Conservation (phyloP, 2,797 vertebrate species). For the Rhadinocentrus ornatus region DNA sequence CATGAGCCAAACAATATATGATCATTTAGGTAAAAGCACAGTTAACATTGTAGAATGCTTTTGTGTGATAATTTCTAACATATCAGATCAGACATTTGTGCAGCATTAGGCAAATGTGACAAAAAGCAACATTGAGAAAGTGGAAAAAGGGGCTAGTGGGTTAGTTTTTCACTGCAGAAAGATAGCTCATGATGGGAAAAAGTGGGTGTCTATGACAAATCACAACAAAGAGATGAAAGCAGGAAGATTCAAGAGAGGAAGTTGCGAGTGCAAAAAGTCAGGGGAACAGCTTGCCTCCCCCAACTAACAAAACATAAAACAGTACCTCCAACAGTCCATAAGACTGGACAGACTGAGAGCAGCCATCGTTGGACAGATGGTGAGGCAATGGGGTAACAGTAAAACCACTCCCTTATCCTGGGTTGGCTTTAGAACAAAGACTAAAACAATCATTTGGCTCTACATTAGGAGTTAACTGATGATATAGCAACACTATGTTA, state of each 20-base stretch:
- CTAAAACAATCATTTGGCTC: constrained; percentile 51
- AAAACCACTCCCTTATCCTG: constrained; percentile 62
- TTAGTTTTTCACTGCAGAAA: constrained; percentile 50
- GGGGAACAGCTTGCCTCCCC: constrained; percentile 72
- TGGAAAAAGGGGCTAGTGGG: constrained; percentile 53
- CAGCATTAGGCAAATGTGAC: constrained; percentile 50
- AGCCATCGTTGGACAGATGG: constrained; percentile 67
- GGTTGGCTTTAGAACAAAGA: constrained; percentile 58
- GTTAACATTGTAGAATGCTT: constrained; percentile 7
- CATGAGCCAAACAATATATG: neutral
- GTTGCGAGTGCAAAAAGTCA: constrained; percentile 42
- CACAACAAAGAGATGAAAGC: constrained; percentile 60
- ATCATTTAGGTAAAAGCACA: constrained; percentile 5
- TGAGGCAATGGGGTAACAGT: constrained; percentile 50
- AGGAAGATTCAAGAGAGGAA: constrained; percentile 52
- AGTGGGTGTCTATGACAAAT: constrained; percentile 56
- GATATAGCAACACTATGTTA: constrained; percentile 55
- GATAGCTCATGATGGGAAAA: constrained; percentile 24
- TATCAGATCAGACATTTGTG: neutral
- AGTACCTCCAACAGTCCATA: constrained; percentile 72
- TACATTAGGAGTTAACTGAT: constrained; percentile 56
- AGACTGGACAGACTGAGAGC: constrained; percentile 58
- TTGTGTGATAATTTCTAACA: constrained; percentile 18
- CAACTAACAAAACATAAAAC: constrained; percentile 32
- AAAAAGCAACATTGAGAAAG: constrained; percentile 67